phyloP scores from a whole-genome alignment of 1,140 invertebrate species.

The Aethina tumida region DNA sequence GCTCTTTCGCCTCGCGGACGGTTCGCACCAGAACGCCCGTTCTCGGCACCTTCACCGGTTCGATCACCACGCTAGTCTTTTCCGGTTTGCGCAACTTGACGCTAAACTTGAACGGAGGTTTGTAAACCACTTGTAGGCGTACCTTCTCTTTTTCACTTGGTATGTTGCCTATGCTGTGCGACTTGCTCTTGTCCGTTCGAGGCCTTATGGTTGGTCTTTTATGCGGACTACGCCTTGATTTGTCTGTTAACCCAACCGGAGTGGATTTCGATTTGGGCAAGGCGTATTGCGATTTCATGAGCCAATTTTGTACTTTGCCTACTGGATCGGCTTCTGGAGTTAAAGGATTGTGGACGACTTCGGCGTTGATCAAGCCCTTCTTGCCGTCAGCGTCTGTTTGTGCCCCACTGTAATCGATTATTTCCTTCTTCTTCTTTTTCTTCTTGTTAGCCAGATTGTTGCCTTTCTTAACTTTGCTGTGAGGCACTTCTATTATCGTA shows the following conservation, averaged over 20 bases:
- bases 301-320: slow-evolving; percentile 73
- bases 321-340: slow-evolving; percentile 54
- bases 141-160: slow-evolving; percentile 52
- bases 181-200: slow-evolving; percentile 36
- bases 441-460: slow-evolving; percentile 38
- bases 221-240: slow-evolving; percentile 28
- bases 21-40: slow-evolving; percentile 42
- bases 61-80: slow-evolving; percentile 38
- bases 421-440: slow-evolving; percentile 53
- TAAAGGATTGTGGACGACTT: slow-evolving; percentile 28
- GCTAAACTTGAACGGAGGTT: slow-evolving; percentile 76
- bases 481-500: slow-evolving; percentile 20
- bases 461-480: slow-evolving; percentile 33
- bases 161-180: slow-evolving; percentile 34
- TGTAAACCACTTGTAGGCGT: slow-evolving; percentile 72
- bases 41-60: slow-evolving; percentile 29
- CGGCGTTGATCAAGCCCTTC: slow-evolving; percentile 27
- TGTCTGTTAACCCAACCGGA: slow-evolving; percentile 49
- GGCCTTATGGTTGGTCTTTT: slow-evolving; percentile 33
- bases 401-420: slow-evolving; percentile 64
- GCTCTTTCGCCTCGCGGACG: slow-evolving; percentile 21
- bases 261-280: slow-evolving; percentile 62
- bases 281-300: slow-evolving; percentile 52
- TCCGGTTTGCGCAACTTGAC: slow-evolving; percentile 64
- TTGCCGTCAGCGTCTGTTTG: slow-evolving; percentile 44